These are phyloP conservation scores for Aphidius ervi DNA, from an alignment of 1,140 invertebrate species.

Conservation along the genomic window DNA sequence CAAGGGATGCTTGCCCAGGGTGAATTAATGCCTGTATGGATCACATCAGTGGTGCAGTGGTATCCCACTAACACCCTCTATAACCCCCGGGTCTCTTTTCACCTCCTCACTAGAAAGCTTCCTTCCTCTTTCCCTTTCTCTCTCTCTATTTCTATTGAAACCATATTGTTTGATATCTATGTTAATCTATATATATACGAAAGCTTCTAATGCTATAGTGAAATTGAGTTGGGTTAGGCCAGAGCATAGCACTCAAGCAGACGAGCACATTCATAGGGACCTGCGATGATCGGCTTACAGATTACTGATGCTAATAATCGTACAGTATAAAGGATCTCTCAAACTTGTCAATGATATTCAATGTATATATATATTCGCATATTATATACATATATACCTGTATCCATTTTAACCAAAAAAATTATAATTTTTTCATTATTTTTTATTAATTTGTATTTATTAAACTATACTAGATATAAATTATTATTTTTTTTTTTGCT, in stretches of 20 bases:
- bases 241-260: conserved; percentile 27
- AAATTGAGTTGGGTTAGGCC: conserved; percentile 25
- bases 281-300: conserved; percentile 36
- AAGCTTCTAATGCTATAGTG: background rate
- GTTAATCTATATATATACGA: background rate
- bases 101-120: background rate
- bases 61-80: conserved; percentile 2
- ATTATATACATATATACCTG: too few relatives aligned
- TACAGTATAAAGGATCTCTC: too few relatives aligned
- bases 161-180: background rate
- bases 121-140: conserved; percentile 14
- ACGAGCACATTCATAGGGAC: conserved; percentile 27
- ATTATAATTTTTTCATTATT: too few relatives aligned
- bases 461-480: too few relatives aligned
- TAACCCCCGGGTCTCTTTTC: background rate
- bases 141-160: background rate
- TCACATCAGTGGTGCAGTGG: too few relatives aligned
- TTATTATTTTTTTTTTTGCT: too few relatives aligned
- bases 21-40: too few relatives aligned
- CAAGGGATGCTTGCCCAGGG: conserved; percentile 11
- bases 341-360: background rate
- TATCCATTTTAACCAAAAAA: too few relatives aligned
- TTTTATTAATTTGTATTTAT: too few relatives aligned
- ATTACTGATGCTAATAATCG: conserved; percentile 19
- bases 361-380: background rate